A percentile compares a stretch with the other conserved stretches of the same genome.
Evolutionary conservation across 2,888 invertebrate species (phyloP).

Genomic region (Tholera decimalis): DNA sequence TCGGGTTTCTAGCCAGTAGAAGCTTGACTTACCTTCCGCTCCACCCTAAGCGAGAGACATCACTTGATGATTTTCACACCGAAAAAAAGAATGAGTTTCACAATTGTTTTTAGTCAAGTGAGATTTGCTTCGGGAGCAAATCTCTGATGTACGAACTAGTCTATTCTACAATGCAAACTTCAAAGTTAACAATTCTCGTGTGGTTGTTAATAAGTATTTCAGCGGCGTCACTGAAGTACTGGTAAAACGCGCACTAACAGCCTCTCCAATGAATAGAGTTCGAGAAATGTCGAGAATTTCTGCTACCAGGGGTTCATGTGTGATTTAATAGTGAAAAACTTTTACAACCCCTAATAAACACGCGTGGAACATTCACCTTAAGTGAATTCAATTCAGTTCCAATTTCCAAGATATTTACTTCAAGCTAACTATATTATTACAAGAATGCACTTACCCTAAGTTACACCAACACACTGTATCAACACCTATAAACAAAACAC

Average conservation of each 20-base stretch:
- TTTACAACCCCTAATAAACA: not conserved
- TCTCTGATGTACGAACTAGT: not conserved
- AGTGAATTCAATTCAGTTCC: no score
- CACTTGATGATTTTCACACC: no score
- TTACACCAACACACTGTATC: no score
- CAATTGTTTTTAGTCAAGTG: no score
- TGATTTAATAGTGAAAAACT: not conserved
- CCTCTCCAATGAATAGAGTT: constrained; percentile 48
- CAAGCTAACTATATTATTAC: no score
- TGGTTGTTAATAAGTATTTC: constrained; percentile 25
- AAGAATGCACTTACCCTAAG: no score
- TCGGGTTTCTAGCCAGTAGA: no score
- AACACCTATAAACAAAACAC: no score
- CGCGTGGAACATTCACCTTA: not conserved
- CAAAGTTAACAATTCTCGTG: not conserved
- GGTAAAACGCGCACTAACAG: constrained; percentile 57
- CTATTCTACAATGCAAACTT: not conserved
- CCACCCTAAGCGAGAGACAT: no score
- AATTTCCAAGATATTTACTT: no score
- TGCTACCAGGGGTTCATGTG: constrained; percentile 44
- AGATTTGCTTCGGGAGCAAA: not conserved
- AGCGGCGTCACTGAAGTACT: constrained; percentile 23
- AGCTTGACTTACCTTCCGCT: no score
- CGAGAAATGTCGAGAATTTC: constrained; percentile 40
- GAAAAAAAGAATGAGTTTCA: no score